phyloP scores from a whole-genome alignment of 2,797 vertebrate genomes.

The Paguma larvata region DNA sequence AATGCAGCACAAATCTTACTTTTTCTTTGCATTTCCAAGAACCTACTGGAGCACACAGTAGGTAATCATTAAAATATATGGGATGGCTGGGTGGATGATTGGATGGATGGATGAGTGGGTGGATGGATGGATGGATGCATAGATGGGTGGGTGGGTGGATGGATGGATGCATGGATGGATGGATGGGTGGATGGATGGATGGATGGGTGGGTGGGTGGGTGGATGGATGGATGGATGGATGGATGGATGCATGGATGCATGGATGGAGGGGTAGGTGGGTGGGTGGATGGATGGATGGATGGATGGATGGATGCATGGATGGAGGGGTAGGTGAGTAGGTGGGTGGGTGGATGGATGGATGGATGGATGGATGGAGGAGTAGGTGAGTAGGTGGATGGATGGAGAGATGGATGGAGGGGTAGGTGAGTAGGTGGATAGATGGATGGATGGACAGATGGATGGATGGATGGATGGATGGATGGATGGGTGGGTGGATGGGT shows the following conservation, averaged over 20 bases:
- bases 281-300: fast-evolving
- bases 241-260: fast-evolving
- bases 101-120: fast-evolving
- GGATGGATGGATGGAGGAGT: fast-evolving
- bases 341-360: too few species aligned
- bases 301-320: fast-evolving
- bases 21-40: not conserved
- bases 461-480: too few species aligned
- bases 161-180: too few species aligned
- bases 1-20: not conserved
- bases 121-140: fast-evolving
- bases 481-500: fast-evolving
- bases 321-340: fast-evolving
- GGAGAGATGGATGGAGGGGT: fast-evolving
- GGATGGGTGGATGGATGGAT: fast-evolving
- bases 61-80: not conserved
- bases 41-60: not conserved
- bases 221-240: fast-evolving
- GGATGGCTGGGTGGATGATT: fast-evolving
- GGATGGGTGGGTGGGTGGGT: fast-evolving
- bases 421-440: fast-evolving
- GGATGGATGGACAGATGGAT: too few species aligned
- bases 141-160: fast-evolving
- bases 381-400: too few species aligned
- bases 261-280: fast-evolving